phyloP scores from a whole-genome alignment of 2,113 vertebrate genomes.

The Platysteira castanea region DNA sequence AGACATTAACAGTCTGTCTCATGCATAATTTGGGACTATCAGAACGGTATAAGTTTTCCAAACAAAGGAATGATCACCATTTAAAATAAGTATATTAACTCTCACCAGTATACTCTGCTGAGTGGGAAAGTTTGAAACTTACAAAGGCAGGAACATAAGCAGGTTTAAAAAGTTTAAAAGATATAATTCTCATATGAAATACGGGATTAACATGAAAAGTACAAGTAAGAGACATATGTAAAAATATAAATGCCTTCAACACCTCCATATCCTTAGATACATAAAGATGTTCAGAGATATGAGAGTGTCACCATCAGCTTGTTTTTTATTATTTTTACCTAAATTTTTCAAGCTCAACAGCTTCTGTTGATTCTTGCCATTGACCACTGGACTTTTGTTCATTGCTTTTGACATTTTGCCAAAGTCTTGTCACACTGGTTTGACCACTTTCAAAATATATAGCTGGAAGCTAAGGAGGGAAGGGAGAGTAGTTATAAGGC shows the following conservation, averaged over 20 bases:
- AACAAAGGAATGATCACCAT: background rate
- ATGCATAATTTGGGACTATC: background rate
- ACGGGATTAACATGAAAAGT: background rate
- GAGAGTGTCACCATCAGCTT: background rate
- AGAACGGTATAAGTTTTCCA: background rate
- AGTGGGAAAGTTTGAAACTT: background rate
- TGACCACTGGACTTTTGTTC: conserved; percentile 36
- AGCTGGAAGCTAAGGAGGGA: conserved; percentile 72
- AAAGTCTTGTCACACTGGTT: conserved; percentile 58
- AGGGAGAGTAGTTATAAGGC: background rate
- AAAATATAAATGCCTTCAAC: background rate
- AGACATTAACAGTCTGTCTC: background rate
- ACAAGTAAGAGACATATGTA: background rate
- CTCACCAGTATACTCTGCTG: background rate
- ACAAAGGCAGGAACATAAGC: background rate
- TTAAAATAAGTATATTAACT: background rate
- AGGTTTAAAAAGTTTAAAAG: background rate
- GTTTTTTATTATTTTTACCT: conserved; percentile 69
- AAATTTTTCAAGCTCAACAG: conserved; percentile 83
- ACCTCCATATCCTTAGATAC: background rate
- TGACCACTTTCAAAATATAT: conserved; percentile 64
- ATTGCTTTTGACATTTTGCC: conserved; percentile 29
- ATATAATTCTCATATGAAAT: background rate
- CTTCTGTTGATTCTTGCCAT: conserved; percentile 72
- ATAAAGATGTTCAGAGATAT: background rate